Conservation (phyloP, 2,113 vertebrate species). For the Podiceps cristatus region DNA sequence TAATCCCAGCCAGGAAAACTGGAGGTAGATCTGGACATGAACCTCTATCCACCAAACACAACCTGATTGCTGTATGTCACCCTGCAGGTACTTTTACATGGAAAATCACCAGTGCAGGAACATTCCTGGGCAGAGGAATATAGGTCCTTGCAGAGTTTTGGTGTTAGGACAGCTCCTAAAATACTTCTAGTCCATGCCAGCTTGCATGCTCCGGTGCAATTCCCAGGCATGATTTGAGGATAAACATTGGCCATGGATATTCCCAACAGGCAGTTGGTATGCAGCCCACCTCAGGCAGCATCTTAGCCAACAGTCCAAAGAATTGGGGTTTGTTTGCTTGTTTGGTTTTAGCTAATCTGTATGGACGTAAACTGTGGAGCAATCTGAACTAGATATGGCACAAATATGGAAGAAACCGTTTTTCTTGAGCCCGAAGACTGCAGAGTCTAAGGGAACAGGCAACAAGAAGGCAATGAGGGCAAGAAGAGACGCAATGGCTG, state of each 20-base stretch:
- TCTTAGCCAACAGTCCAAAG: neutral
- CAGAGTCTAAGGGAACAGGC: neutral
- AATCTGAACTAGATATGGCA: neutral
- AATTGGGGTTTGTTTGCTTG: neutral
- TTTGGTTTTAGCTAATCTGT: neutral
- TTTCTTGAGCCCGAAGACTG: neutral
- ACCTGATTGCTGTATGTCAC: neutral
- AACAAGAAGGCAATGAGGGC: neutral
- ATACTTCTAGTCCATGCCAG: neutral
- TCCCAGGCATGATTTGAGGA: neutral
- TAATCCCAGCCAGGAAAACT: neutral
- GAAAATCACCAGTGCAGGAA: neutral
- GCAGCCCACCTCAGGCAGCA: neutral
- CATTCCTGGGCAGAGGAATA: fast-evolving
- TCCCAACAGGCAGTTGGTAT: neutral
- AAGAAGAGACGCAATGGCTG: neutral
- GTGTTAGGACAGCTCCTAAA: neutral
- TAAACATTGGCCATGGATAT: neutral
- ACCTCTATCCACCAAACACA: neutral
- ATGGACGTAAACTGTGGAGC: neutral
- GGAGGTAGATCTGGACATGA: neutral
- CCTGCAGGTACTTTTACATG: neutral
- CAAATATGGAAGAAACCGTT: neutral
- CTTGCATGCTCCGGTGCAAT: fast-evolving
- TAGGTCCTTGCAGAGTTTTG: neutral